These are phyloP conservation scores for Drosophila leontia DNA, from an alignment of 1,140 invertebrate species.

Conservation along the genomic window DNA sequence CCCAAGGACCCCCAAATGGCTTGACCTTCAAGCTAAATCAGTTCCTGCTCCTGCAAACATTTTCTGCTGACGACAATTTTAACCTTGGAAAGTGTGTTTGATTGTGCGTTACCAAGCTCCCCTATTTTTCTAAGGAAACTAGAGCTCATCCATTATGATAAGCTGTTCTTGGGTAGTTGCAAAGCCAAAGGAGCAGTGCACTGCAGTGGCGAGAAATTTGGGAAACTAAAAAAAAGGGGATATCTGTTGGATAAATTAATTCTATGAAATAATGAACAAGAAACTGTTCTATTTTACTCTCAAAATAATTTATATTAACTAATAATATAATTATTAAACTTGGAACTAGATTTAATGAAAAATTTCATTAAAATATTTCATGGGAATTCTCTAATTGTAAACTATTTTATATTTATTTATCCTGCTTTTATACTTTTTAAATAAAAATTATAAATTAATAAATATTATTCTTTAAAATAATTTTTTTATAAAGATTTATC, in stretches of 20 bases:
- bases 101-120: conserved; percentile 11
- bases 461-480: too few relatives aligned
- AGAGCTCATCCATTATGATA: conserved; percentile 75
- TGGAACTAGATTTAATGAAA: too few relatives aligned
- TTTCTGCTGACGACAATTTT: conserved; percentile 42
- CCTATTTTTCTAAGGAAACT: conserved; percentile 17
- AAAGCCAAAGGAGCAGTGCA: conserved; percentile 21
- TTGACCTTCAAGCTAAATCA: conserved; percentile 65
- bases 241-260: background rate
- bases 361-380: too few relatives aligned
- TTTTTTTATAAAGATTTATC: background rate
- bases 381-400: too few relatives aligned
- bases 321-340: background rate
- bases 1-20: conserved; percentile 25
- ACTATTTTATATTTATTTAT: background rate
- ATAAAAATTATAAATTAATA: too few relatives aligned
- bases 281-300: background rate
- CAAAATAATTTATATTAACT: background rate
- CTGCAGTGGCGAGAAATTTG: background rate
- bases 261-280: background rate
- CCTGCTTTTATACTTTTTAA: too few relatives aligned
- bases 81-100: conserved; percentile 55
- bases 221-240: background rate
- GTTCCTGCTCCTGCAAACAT: conserved; percentile 57
- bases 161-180: conserved; percentile 64